Conservation (phyloP, 2,797 vertebrate species). For the Remorina albescens region DNA sequence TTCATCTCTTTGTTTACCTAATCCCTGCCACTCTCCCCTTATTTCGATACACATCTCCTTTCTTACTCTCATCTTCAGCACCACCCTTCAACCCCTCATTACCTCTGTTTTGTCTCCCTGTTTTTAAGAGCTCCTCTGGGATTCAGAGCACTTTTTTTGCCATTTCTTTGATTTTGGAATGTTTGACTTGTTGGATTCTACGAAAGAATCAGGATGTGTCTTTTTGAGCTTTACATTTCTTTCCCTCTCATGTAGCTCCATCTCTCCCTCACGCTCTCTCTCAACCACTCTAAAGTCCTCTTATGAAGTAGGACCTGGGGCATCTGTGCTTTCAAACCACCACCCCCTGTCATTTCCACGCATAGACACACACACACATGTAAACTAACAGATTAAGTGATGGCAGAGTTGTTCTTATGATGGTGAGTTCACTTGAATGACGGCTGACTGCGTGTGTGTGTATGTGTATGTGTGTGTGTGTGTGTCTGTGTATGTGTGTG, state of each 20-base stretch:
- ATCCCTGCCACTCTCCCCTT: slow-evolving; percentile 14
- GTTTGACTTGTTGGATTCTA: slow-evolving; percentile 43
- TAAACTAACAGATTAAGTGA: slow-evolving; percentile 61
- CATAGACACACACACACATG: slow-evolving; percentile 9
- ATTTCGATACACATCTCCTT: slow-evolving; percentile 25
- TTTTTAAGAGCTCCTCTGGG: slow-evolving; percentile 28
- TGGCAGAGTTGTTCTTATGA: slow-evolving; percentile 57
- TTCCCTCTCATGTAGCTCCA: slow-evolving; percentile 47
- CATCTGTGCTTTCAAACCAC: slow-evolving; percentile 57
- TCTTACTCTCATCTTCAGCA: slow-evolving; percentile 25
- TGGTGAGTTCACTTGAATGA: slow-evolving; percentile 56
- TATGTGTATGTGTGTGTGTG: too few species aligned
- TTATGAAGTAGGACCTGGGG: slow-evolving; percentile 63
- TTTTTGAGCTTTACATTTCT: slow-evolving; percentile 61
- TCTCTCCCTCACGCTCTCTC: slow-evolving; percentile 21
- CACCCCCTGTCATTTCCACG: slow-evolving; percentile 11
- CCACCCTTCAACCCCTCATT: slow-evolving; percentile 25
- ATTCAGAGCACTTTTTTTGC: slow-evolving; percentile 37
- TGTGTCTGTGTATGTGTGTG: too few species aligned
- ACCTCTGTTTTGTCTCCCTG: slow-evolving; percentile 4
- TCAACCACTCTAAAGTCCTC: slow-evolving; percentile 58
- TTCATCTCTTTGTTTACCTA: slow-evolving; percentile 8
- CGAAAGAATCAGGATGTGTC: slow-evolving; percentile 58
- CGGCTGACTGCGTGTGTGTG: slow-evolving; percentile 27
- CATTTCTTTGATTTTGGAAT: slow-evolving; percentile 57